Evolutionary conservation across 2,888 invertebrate genomes (phyloP).

Genomic region (Muschampia plurimacula): DNA sequence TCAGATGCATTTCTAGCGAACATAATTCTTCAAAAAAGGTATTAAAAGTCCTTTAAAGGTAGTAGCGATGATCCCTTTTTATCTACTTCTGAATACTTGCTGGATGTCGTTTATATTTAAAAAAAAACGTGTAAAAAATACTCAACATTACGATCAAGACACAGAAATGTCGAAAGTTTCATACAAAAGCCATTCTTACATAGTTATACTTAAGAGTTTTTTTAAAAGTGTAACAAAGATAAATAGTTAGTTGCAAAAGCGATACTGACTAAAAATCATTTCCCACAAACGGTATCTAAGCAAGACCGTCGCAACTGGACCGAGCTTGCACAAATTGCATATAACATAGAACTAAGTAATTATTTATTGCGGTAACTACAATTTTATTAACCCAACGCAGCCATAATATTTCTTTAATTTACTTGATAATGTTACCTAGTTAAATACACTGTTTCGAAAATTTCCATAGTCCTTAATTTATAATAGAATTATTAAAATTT

Average conservation of each 20-base stretch:
- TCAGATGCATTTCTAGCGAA: too few relatives aligned
- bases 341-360: conserved; percentile 41
- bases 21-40: too few relatives aligned
- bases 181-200: neutral
- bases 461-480: neutral
- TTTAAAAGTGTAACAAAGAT: neutral
- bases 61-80: too few relatives aligned
- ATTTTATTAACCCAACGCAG: neutral
- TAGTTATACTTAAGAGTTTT: neutral
- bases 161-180: neutral
- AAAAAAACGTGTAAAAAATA: too few relatives aligned
- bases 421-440: too few relatives aligned
- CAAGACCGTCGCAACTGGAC: conserved; percentile 59
- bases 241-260: neutral
- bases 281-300: conserved; percentile 61
- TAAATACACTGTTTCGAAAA: neutral
- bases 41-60: too few relatives aligned
- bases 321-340: conserved; percentile 64
- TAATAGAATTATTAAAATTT: neutral
- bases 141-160: too few relatives aligned
- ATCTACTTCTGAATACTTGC: too few relatives aligned
- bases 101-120: too few relatives aligned
- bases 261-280: conserved; percentile 49
- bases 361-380: conserved; percentile 42
- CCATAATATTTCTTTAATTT: neutral